Evolutionary conservation across 1,140 invertebrate species (phyloP).

Genomic region (Sitophilus oryzae): DNA sequence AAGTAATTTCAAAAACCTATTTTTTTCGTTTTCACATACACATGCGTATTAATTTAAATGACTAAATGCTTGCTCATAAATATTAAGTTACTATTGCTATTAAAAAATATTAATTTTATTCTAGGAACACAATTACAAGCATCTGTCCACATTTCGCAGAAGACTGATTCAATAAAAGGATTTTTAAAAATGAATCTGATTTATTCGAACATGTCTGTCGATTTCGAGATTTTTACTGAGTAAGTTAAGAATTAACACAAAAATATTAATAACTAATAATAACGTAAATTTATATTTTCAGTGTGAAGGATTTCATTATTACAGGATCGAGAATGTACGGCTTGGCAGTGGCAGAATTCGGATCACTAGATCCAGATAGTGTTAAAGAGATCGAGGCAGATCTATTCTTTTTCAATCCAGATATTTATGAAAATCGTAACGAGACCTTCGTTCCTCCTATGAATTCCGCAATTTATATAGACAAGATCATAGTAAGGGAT

Average conservation of each 20-base stretch:
- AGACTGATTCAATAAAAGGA: constrained; percentile 35
- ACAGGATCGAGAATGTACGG: constrained; percentile 32
- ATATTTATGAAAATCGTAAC: constrained; percentile 28
- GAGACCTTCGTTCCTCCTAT: too few species aligned
- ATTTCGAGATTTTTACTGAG: constrained; percentile 39
- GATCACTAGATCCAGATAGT: constrained; percentile 21
- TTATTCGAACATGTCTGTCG: constrained; percentile 31
- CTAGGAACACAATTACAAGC: constrained; percentile 41
- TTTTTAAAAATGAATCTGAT: constrained; percentile 34
- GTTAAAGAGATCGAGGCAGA: constrained; percentile 26
- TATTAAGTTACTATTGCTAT: neutral
- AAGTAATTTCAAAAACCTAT: too few species aligned
- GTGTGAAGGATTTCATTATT: constrained; percentile 30
- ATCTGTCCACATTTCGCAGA: constrained; percentile 35
- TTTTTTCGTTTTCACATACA: too few species aligned
- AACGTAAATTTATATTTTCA: constrained; percentile 9
- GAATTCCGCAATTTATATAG: constrained; percentile 24
- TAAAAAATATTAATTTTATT: constrained; percentile 13
- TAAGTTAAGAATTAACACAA: constrained; percentile 22
- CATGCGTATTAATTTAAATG: neutral
- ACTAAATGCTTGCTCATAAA: neutral
- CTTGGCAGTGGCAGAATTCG: constrained; percentile 30
- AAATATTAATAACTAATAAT: constrained; percentile 16
- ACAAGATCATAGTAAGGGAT: constrained; percentile 35
- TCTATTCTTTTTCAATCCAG: constrained; percentile 28